Conservation (phyloP, 1,140 invertebrate species). For the Latrodectus geometricus region DNA sequence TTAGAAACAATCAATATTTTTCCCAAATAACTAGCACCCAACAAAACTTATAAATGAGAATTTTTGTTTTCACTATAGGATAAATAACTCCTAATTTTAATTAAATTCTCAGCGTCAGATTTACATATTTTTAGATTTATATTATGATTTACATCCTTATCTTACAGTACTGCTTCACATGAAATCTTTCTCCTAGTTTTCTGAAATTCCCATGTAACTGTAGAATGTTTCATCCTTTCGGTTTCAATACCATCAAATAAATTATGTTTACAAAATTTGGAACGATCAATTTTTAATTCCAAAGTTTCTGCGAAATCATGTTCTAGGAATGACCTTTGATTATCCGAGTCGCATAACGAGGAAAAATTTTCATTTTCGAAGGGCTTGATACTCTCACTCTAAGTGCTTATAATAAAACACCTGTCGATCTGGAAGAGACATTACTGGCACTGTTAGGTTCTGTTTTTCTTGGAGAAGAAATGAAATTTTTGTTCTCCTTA, state of each 20-base stretch:
- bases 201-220: neutral
- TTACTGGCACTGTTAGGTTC: no score
- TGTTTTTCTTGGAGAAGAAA: no score
- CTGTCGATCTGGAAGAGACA: no score
- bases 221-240: constrained; percentile 5
- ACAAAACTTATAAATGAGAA: neutral
- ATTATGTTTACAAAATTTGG: neutral
- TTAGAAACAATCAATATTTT: neutral
- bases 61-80: constrained; percentile 1
- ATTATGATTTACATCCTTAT: neutral
- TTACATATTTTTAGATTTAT: neutral
- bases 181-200: neutral
- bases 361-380: no score
- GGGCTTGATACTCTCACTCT: no score
- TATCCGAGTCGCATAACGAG: neutral
- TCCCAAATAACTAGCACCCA: neutral
- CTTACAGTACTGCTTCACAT: neutral
- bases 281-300: constrained; percentile 1
- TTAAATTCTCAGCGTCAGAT: neutral
- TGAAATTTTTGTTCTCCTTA: no score
- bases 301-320: neutral
- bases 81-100: constrained; percentile 4
- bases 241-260: constrained; percentile 15
- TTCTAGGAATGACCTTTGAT: neutral
- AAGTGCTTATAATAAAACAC: no score